Evolutionary conservation across 2,888 invertebrate genomes (phyloP).

Genomic region (Nyleta sp.): DNA sequence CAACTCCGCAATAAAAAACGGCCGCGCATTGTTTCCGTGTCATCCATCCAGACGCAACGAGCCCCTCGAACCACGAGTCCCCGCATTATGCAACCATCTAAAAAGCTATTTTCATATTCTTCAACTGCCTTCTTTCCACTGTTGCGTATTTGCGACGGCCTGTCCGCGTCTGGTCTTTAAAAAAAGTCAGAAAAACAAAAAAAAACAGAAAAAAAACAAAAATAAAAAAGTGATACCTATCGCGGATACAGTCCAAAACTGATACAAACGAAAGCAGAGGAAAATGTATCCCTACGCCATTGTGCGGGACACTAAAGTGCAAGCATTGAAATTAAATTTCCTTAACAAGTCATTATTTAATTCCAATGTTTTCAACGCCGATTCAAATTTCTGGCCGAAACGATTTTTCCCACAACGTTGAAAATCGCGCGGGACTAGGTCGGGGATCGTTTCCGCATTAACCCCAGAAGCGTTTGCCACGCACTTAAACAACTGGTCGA

Average conservation of each 20-base stretch:
- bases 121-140: slow-evolving; percentile 10
- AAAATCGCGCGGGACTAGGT: too few species aligned
- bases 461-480: slow-evolving; percentile 16
- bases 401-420: too few species aligned
- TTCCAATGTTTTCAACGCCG: too few species aligned
- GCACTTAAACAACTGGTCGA: slow-evolving; percentile 40
- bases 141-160: slow-evolving; percentile 19
- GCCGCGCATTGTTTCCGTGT: slow-evolving; percentile 35
- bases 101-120: slow-evolving; percentile 16
- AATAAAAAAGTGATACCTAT: too few species aligned
- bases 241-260: too few species aligned
- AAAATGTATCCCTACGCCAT: too few species aligned
- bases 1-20: slow-evolving; percentile 17
- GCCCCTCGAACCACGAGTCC: not conserved
- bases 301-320: too few species aligned
- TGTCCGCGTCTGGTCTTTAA: slow-evolving; percentile 1
- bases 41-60: not conserved
- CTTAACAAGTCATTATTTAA: too few species aligned
- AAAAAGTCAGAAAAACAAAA: not conserved
- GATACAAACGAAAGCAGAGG: too few species aligned
- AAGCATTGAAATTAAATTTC: too few species aligned
- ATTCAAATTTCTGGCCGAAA: too few species aligned
- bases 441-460: slow-evolving; percentile 33
- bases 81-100: slow-evolving; percentile 4
- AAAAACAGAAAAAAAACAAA: not conserved